These are phyloP conservation scores for Porites cylindrica DNA, from an alignment of 92 coral and sea anemone species.

Conservation along the genomic window DNA sequence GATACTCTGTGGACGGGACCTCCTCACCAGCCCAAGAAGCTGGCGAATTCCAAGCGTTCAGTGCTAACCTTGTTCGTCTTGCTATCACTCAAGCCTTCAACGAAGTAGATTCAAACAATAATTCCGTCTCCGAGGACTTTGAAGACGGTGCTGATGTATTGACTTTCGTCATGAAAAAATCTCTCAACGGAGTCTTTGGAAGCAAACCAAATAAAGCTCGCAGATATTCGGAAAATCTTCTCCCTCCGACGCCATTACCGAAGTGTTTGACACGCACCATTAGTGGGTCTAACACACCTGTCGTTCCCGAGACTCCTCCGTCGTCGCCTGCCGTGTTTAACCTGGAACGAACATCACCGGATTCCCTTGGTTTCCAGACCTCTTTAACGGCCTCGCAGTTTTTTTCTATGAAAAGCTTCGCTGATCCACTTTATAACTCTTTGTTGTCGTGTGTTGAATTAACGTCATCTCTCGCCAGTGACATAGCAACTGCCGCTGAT, in stretches of 20 bases:
- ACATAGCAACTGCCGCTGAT: conserved; percentile 78
- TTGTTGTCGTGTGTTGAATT: conserved; percentile 75
- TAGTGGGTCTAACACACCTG: conserved; percentile 66
- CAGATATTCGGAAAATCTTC: conserved; percentile 65
- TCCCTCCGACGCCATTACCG: conserved; percentile 70
- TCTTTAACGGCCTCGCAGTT: conserved; percentile 26
- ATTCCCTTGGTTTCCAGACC: conserved; percentile 57
- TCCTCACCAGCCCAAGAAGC: background rate
- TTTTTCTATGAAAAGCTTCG: conserved; percentile 64
- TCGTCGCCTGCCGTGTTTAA: conserved; percentile 67
- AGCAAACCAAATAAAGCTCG: conserved; percentile 73
- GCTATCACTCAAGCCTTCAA: conserved; percentile 29
- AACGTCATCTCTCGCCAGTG: conserved; percentile 81
- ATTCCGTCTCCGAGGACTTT: conserved; percentile 3
- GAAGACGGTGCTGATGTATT: conserved; percentile 56
- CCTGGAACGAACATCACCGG: conserved; percentile 42
- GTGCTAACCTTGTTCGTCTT: conserved; percentile 20
- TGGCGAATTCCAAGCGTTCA: conserved; percentile 9
- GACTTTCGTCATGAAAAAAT: conserved; percentile 69
- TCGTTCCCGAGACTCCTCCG: conserved; percentile 87
- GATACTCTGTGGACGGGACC: background rate
- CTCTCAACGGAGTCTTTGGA: conserved; percentile 71
- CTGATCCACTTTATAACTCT: conserved; percentile 81
- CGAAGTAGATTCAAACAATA: conserved; percentile 15
- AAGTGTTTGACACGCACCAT: conserved; percentile 64